These are phyloP conservation scores for Ostrea denselamellosa DNA, from an alignment of 1,140 invertebrate genomes.

Conservation along the genomic window DNA sequence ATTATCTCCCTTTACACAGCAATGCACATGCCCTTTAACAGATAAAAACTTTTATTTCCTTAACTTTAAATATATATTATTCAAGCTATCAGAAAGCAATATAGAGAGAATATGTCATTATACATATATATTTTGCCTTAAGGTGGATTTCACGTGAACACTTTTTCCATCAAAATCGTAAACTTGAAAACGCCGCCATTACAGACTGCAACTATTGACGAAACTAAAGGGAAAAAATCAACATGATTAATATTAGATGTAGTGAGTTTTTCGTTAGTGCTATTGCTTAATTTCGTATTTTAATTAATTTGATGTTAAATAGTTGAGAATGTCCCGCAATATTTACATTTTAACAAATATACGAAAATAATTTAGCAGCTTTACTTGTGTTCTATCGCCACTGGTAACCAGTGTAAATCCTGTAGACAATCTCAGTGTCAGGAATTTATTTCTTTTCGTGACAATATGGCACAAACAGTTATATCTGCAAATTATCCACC, in stretches of 20 bases:
- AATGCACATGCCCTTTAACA: background rate
- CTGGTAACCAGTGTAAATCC: slow-evolving; percentile 19
- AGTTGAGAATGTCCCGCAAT: no score
- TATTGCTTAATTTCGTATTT: no score
- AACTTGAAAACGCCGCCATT: slow-evolving; percentile 25
- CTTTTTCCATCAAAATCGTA: background rate
- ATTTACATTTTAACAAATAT: background rate
- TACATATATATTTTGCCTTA: background rate
- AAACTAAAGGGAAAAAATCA: background rate
- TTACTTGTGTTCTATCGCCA: background rate
- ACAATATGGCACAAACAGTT: slow-evolving; percentile 67
- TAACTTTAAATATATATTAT: background rate
- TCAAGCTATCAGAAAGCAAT: background rate
- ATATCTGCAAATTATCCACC: slow-evolving; percentile 74
- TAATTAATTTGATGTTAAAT: no score
- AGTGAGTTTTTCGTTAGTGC: no score
- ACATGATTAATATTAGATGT: background rate
- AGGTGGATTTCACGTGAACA: background rate
- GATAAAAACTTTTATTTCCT: background rate
- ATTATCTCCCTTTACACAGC: background rate
- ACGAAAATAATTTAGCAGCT: background rate
- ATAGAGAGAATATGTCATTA: background rate
- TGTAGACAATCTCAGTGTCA: slow-evolving; percentile 13
- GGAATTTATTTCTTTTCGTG: background rate
- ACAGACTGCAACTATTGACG: background rate